phyloP scores from a whole-genome alignment of 2,113 vertebrate species.

The Dipodomys merriami region DNA sequence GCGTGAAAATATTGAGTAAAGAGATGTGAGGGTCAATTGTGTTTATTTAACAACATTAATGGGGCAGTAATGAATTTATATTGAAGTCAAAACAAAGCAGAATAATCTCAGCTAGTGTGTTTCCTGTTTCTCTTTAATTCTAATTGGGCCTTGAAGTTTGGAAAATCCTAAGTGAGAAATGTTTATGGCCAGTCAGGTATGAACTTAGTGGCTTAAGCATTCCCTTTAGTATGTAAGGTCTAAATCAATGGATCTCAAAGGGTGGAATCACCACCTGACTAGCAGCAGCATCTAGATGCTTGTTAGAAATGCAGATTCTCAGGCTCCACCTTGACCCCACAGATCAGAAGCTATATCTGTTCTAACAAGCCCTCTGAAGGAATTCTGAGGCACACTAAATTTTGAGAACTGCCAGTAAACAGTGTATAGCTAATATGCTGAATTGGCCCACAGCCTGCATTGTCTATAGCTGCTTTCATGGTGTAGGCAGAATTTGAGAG shows the following conservation, averaged over 20 bases:
- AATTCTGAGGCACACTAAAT: not conserved
- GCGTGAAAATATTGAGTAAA: conserved; percentile 62
- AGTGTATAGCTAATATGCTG: not conserved
- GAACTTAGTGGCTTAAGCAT: conserved; percentile 54
- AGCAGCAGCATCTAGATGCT: not conserved
- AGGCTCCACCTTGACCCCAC: not conserved
- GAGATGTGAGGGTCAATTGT: conserved; percentile 43
- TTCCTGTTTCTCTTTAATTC: conserved; percentile 56
- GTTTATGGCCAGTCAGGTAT: conserved; percentile 46
- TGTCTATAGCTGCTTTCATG: conserved; percentile 22
- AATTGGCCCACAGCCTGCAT: not conserved
- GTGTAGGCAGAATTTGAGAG: conserved; percentile 24
- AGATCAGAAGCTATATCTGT: conserved; percentile 3
- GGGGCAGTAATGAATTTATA: conserved; percentile 44
- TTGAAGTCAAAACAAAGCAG: conserved; percentile 42
- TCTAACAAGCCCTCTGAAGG: conserved; percentile 19
- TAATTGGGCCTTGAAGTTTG: conserved; percentile 59
- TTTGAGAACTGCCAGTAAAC: conserved; percentile 51
- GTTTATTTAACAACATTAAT: conserved; percentile 52
- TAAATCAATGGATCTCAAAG: conserved; percentile 12
- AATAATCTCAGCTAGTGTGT: not conserved
- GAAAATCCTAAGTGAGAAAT: conserved; percentile 39
- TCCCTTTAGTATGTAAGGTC: conserved; percentile 24
- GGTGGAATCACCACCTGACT: not conserved
- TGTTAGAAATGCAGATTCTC: conserved; percentile 29